Evolutionary conservation across 2,888 invertebrate genomes (phyloP), one percentile per base, ranked within the genome.

Genomic region (Scaptomyza flava): DNA sequence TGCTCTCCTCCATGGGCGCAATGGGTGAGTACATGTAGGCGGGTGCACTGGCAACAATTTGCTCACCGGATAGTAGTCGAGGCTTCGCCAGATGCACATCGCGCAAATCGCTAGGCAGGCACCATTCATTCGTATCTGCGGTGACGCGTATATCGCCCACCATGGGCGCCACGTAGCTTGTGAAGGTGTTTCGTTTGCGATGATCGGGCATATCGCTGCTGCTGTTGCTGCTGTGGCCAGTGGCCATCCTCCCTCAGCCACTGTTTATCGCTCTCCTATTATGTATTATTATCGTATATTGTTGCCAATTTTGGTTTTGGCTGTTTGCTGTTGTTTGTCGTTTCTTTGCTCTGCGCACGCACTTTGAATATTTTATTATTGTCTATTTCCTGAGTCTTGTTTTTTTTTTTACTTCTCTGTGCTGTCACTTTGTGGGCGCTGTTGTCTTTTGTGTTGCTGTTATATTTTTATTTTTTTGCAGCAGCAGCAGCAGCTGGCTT

Each of bases 1-100:
- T 66, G n/a, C 95, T 95, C n/a, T 83, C 84, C 14, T 88, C 87
- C 53, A 91, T 89, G 41, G 91, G 91, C 23, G 91, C 89, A 30
- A 91, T 91, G 12, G 98, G 96, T 56, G 96, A 94, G 91, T 96
- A 96, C 94, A 97, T 94, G 77, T 97, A 93, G 68, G 97, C 97
- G 66, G 97, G 97, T 90, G 96, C 97, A 81, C 95, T 95, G 30
- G 96, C 95, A 61, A 97, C 96, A 67, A 96, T 93, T 79, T 95
- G 93, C 93, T 98, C 98, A 56, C 84, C 82, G 30, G 80, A 33
- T 41, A 90, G 53, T 27, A 90, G 68, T 3, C 89, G 89, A 0
- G 90, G 90, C 61, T 79, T 81, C 14, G 89, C 89, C 73, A 86
- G 45, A 41, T 89, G 89, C 1, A 90, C 89, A 45, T 89, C 89